A percentile compares a stretch with the other conserved stretches of the same genome.
Conservation (phyloP, 2,113 vertebrate genomes). For the Xiphophorus couchianus region DNA sequence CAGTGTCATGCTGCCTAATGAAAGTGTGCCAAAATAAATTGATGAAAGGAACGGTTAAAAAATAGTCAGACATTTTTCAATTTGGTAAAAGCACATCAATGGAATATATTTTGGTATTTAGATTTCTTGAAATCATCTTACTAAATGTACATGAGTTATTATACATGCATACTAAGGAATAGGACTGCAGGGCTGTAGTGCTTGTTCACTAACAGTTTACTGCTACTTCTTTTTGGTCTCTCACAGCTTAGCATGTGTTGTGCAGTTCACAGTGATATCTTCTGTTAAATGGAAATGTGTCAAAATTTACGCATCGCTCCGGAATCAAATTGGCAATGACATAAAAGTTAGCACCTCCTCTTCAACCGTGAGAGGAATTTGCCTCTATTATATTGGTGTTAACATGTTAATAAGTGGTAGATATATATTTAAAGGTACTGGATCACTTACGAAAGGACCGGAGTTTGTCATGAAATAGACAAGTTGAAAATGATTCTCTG, state of each 20-base stretch:
- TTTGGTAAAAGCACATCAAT: slow-evolving; percentile 14
- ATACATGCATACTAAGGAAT: background rate
- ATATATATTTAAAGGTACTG: slow-evolving; percentile 31
- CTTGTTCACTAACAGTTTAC: slow-evolving; percentile 2
- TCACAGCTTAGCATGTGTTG: slow-evolving; percentile 18
- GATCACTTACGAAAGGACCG: slow-evolving; percentile 1
- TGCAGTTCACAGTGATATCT: slow-evolving; percentile 32
- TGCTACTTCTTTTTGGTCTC: slow-evolving; percentile 11
- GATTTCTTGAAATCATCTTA: background rate
- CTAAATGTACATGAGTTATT: background rate
- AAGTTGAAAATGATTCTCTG: background rate
- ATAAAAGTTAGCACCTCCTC: slow-evolving; percentile 59
- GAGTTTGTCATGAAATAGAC: background rate
- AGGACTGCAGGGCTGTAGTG: background rate
- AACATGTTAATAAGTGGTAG: slow-evolving; percentile 34
- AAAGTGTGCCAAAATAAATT: slow-evolving; percentile 59
- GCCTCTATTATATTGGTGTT: slow-evolving; percentile 23
- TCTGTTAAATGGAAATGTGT: slow-evolving; percentile 56
- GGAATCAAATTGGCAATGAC: slow-evolving; percentile 64
- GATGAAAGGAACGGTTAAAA: slow-evolving; percentile 47
- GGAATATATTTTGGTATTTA: background rate
- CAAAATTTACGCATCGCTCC: slow-evolving; percentile 51
- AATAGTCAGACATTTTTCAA: slow-evolving; percentile 37
- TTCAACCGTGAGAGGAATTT: slow-evolving; percentile 41
- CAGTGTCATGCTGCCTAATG: slow-evolving; percentile 60